Evolutionary conservation across 2,888 invertebrate genomes (phyloP), one percentile per base, ranked within the genome.

Genomic region (Ommatoiulus sabulosus): DNA sequence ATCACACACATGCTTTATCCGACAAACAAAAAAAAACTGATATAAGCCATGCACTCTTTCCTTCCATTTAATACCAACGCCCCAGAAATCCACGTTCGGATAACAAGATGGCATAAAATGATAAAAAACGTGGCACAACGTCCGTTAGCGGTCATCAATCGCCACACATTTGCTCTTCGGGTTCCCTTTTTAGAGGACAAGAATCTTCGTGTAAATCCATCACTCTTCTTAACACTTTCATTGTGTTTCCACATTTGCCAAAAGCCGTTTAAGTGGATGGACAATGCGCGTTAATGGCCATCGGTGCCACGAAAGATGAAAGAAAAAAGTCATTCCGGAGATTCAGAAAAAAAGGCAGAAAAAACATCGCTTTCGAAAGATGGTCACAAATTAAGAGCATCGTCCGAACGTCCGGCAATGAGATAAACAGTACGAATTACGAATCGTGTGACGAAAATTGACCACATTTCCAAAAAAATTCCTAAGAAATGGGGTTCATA

Each of bases 201-300:
- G 57, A 57, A 57, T 57, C 57, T 57, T 57, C 15, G 57, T 15
- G 57, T 57, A 57, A 57, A 57, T 57, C 57, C 57, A 57, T 57
- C 57, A 57, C 15, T 57, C 57, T 57, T 57, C 57, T 57, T 10
- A 57, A 57, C 57, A 57, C 57, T 57, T 57, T 57, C 57, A 57
- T 57, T 57, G 57, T 57, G 57, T 57, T 15, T 57, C 57, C 10
- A 57, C 57, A 57, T 57, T 57, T 57, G 57, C 57, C 57, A 57
- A 57, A 57, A 57, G 10, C 57, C 57, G 57, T 57, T 57, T 57
- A 57, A 57, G 15, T 15, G 10, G 57, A 15, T 15, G 57, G 15
- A 57, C 57, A 57, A 57, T 57, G 57, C 17, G 15, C 57, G 17
- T 15, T 15, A 57, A 57, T 57, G 57, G 57, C 57, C 57, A 15